These are phyloP conservation scores for Dicrurus megarhynchus DNA, from an alignment of 2,113 vertebrate genomes.

Conservation along the genomic window DNA sequence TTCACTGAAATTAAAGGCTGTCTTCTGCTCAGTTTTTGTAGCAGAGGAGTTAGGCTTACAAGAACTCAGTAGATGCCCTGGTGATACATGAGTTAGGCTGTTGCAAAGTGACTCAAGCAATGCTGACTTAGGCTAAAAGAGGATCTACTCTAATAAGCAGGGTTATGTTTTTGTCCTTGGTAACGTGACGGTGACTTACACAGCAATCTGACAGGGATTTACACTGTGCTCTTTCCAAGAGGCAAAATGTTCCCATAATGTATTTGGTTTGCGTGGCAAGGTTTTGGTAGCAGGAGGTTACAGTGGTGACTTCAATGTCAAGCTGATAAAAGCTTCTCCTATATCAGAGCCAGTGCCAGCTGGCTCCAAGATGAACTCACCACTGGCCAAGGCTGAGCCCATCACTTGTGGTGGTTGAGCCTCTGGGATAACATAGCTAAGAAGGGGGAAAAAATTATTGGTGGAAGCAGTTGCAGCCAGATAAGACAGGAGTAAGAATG, in stretches of 20 bases:
- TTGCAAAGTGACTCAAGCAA: not conserved
- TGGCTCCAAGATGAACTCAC: not conserved
- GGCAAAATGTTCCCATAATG: not conserved
- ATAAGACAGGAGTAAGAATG: not conserved
- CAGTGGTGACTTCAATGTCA: not conserved
- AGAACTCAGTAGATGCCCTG: not conserved
- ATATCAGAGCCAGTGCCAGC: not conserved
- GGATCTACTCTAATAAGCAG: not conserved
- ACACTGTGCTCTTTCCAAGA: not conserved
- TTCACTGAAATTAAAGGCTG: not conserved
- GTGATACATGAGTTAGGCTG: not conserved
- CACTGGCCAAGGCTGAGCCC: not conserved
- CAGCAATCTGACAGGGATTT: not conserved
- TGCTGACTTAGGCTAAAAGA: not conserved
- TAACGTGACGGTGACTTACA: not conserved
- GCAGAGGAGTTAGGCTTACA: not conserved
- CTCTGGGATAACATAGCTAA: not conserved
- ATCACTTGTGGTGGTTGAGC: not conserved
- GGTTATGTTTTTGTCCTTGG: not conserved
- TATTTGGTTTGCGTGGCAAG: not conserved
- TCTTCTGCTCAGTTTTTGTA: not conserved
- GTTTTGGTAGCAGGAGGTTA: not conserved
- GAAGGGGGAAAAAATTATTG: not conserved
- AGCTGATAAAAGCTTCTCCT: not conserved
- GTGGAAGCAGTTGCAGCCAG: not conserved